Base-by-base conservation (phyloP, 2,113 vertebrate genomes). In the Catharus bicknelli region DNA sequence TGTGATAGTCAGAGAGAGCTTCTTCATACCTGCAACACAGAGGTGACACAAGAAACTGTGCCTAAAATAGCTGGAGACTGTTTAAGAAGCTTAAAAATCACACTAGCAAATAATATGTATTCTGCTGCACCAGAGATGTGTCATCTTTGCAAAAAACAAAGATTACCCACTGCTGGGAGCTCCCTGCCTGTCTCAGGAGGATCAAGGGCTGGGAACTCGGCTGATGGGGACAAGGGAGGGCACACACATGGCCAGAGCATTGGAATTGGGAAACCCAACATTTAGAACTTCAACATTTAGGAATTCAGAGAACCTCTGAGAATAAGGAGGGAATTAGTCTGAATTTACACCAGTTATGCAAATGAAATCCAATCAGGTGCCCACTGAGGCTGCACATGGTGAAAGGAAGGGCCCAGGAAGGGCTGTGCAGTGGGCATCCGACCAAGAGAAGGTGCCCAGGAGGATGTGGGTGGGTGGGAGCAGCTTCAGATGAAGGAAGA, bases 1-100 rank as follows among this genome's bases (percentile, higher is more conserved):
- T 95, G 40, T 93, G 97, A 63, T 98, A 99, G 96, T 99, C 98
- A 9, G 96, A 95, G 47, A 98, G 94, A 73, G 98, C 98, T 79
- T 98, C 98, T 55, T 98, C 98, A 25, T 98, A 96, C 95, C 99
- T 99, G 91, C 15, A 76, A 13, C 20, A 2, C 15, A 83, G 83
- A 36, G 15, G 40, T 14, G 17, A 40, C 7, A 67, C 26, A 19
- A 73, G 32, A 64, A 43, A 51, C 32, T 11, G 48, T 92, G 78
- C 14, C 42, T 69, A 21, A 63, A 32, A 51, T 23, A 25, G 13
- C 43, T 72, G 32, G 10, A 51, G 29, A 29, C 22, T n/a, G 69
- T n/a, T 43, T 25, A 29, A 54, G 21, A 70, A 74, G 58, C 20
- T 76, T 23, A 61, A 48, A 78, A 79, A 10, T 19, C 51, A 55